phyloP scores from a whole-genome alignment of 2,797 vertebrate genomes.

The Cyprinodon diabolis region DNA sequence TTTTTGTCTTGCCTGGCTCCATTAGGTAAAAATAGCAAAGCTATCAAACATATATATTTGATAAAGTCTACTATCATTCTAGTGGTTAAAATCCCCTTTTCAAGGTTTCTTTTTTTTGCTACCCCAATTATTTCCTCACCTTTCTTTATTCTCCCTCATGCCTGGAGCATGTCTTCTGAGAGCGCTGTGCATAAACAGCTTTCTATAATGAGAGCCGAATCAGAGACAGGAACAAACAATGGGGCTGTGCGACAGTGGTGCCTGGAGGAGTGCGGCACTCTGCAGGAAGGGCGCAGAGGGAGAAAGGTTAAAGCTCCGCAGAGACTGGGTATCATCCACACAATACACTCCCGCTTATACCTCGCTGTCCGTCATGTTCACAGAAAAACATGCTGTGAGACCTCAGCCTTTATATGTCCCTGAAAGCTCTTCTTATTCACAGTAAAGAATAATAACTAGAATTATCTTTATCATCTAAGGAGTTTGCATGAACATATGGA shows the following conservation, averaged over 20 bases:
- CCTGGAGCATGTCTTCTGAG: constrained; percentile 46
- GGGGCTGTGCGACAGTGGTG: constrained; percentile 28
- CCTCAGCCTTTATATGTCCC: constrained; percentile 3
- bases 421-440: neutral
- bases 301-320: constrained; percentile 72
- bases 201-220: constrained; percentile 54
- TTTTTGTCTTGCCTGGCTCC: neutral
- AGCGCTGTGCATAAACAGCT: constrained; percentile 52
- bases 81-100: neutral
- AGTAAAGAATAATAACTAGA: constrained; percentile 7
- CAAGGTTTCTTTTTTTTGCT: neutral
- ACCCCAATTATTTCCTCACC: constrained; percentile 16
- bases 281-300: constrained; percentile 47
- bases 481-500: constrained; percentile 37
- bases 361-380: constrained; percentile 52
- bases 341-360: constrained; percentile 46
- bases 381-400: constrained; percentile 26
- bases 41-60: neutral
- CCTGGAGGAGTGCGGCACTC: constrained; percentile 32
- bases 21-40: neutral
- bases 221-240: constrained; percentile 49
- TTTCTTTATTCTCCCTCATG: constrained; percentile 23
- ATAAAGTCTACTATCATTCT: neutral
- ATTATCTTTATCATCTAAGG: constrained; percentile 22
- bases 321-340: constrained; percentile 46